phyloP scores from a whole-genome alignment of 2,888 invertebrate genomes.

The Heliconius cydno region DNA sequence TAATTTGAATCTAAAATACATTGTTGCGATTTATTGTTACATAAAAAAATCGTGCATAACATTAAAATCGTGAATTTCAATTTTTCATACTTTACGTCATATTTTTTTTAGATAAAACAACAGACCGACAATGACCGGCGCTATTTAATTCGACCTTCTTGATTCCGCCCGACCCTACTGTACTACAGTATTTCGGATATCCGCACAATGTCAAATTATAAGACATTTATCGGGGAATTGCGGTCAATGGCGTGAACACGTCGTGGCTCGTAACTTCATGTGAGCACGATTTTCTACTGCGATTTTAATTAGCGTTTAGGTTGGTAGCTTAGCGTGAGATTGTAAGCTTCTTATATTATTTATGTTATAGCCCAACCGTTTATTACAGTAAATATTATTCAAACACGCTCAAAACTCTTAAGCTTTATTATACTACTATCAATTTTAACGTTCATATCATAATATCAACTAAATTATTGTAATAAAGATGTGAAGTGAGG shows the following conservation, averaged over 20 bases:
- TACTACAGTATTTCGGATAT: slow-evolving; percentile 29
- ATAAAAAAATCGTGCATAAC: background rate
- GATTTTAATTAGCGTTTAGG: slow-evolving; percentile 2
- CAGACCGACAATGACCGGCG: background rate
- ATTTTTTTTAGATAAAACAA: slow-evolving; percentile 9
- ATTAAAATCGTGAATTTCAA: background rate
- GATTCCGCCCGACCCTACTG: background rate
- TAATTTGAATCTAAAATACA: no score
- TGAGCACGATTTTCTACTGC: slow-evolving; percentile 20
- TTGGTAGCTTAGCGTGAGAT: background rate
- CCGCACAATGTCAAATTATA: slow-evolving; percentile 23
- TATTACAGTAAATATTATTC: no score
- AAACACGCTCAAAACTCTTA: no score
- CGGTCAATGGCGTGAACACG: slow-evolving; percentile 45
- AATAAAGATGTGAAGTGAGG: no score
- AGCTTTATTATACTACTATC: no score
- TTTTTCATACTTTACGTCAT: background rate
- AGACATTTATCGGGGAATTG: slow-evolving; percentile 34
- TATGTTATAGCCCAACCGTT: background rate
- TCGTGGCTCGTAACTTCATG: slow-evolving; percentile 9
- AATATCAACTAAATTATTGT: no score
- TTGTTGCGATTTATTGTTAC: background rate
- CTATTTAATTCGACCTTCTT: slow-evolving; percentile 23
- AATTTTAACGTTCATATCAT: no score
- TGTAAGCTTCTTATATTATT: slow-evolving; percentile 1